Conservation (phyloP, 2,888 invertebrate species). For the Nephrotoma flavescens region DNA sequence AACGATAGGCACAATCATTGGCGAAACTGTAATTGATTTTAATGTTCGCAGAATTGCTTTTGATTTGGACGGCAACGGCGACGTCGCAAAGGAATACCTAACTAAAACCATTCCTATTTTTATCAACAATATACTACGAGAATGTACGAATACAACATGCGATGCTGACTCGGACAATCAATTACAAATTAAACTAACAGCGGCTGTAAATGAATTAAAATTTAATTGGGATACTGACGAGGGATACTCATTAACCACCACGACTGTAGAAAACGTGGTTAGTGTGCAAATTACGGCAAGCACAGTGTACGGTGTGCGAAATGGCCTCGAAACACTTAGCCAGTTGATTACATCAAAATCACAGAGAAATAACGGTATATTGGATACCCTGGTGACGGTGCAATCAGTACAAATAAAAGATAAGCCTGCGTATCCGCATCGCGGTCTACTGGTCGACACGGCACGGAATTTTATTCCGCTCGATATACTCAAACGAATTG, state of each 20-base stretch:
- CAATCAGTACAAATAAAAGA: conserved; percentile 53
- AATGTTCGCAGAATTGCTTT: conserved; percentile 35
- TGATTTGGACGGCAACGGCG: conserved; percentile 35
- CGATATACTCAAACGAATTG: conserved; percentile 46
- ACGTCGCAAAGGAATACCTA: conserved; percentile 35
- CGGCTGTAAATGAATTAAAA: conserved; percentile 33
- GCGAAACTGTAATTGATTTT: conserved; percentile 34
- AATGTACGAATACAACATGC: conserved; percentile 37
- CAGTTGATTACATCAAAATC: conserved; percentile 41
- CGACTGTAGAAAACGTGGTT: conserved; percentile 34
- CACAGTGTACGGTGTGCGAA: conserved; percentile 58
- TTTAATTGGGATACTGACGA: conserved; percentile 57
- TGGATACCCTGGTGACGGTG: conserved; percentile 37
- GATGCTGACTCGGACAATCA: conserved; percentile 34
- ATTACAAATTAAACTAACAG: conserved; percentile 40
- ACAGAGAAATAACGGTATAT: conserved; percentile 18
- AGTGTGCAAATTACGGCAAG: conserved; percentile 39
- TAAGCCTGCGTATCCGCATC: conserved; percentile 63
- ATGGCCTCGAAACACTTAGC: conserved; percentile 59
- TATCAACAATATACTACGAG: conserved; percentile 39
- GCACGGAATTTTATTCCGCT: conserved; percentile 76
- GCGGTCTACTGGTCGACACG: conserved; percentile 80
- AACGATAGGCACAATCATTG: conserved; percentile 34
- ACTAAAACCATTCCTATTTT: conserved; percentile 40
- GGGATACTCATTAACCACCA: conserved; percentile 45